Conservation (phyloP, 1,140 invertebrate species). For the Phocides pigmalion region DNA sequence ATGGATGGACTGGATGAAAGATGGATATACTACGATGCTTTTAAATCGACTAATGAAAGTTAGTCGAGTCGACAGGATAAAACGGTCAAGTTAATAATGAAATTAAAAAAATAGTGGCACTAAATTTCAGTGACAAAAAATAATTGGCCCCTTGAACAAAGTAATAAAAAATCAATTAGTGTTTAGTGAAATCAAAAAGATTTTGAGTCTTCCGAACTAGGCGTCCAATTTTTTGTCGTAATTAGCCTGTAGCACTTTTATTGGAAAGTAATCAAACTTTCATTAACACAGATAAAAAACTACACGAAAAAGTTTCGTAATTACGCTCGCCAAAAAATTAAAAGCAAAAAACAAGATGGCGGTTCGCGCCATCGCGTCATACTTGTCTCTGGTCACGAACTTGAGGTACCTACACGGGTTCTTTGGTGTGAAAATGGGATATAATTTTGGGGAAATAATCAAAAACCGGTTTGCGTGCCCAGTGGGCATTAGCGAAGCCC, state of each 20-base stretch:
- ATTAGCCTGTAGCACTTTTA: constrained; percentile 22
- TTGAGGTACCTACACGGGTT: constrained; percentile 54
- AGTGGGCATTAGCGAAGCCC: constrained; percentile 72
- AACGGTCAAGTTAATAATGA: neutral
- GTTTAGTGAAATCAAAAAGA: constrained; percentile 6
- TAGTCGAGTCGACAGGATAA: too few species aligned
- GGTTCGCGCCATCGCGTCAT: constrained; percentile 37
- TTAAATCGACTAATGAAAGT: too few species aligned
- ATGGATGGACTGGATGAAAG: too few species aligned
- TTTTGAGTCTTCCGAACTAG: constrained; percentile 3
- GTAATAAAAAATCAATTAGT: constrained; percentile 18
- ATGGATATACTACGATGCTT: too few species aligned
- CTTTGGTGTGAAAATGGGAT: constrained; percentile 80
- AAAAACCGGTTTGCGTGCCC: constrained; percentile 78
- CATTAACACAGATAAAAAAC: constrained; percentile 26
- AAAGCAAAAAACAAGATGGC: constrained; percentile 38
- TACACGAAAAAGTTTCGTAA: constrained; percentile 25
- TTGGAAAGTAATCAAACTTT: constrained; percentile 35
- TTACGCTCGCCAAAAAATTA: constrained; percentile 32
- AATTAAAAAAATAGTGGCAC: neutral
- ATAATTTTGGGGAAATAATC: constrained; percentile 82
- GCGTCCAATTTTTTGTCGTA: neutral
- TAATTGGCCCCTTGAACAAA: neutral
- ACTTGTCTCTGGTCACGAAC: constrained; percentile 66
- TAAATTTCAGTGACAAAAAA: neutral